A percentile compares a stretch with the other conserved stretches of the same genome.
These are phyloP conservation scores for Paraplagusia blochii DNA, from an alignment of 2,113 vertebrate species.

Conservation along the genomic window DNA sequence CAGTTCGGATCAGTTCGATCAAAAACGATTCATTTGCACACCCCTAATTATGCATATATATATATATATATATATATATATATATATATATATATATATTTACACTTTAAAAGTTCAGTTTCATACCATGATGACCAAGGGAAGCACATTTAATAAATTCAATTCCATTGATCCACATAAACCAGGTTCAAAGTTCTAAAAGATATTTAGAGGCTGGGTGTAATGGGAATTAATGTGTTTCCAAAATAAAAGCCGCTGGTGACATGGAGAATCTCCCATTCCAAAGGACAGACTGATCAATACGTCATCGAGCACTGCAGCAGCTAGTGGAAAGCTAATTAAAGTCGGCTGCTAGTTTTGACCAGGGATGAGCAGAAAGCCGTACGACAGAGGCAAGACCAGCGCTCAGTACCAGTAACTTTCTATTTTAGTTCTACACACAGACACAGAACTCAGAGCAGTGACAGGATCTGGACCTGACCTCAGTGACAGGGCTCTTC, in stretches of 20 bases:
- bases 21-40: too few species aligned
- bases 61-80: too few species aligned
- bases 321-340: constrained; percentile 65
- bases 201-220: not conserved
- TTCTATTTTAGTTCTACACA: not conserved
- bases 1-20: too few species aligned
- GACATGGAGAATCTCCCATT: constrained; percentile 11
- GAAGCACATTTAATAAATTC: too few species aligned
- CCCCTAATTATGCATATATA: too few species aligned
- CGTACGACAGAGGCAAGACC: not conserved
- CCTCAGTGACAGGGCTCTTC: constrained; percentile 89
- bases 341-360: constrained; percentile 21
- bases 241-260: constrained; percentile 17
- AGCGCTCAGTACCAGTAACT: too few species aligned
- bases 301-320: constrained; percentile 46
- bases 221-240: constrained; percentile 1
- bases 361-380: not conserved
- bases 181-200: not conserved
- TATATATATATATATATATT: too few species aligned
- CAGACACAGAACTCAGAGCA: not conserved
- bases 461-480: constrained; percentile 37
- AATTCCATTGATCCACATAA: too few species aligned
- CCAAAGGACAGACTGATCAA: constrained; percentile 46
- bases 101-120: too few species aligned
- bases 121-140: too few species aligned